Evolutionary conservation across 2,797 vertebrate species (phyloP), one percentile per base, ranked within the genome.

Genomic region (Notamacropus eugenii): DNA sequence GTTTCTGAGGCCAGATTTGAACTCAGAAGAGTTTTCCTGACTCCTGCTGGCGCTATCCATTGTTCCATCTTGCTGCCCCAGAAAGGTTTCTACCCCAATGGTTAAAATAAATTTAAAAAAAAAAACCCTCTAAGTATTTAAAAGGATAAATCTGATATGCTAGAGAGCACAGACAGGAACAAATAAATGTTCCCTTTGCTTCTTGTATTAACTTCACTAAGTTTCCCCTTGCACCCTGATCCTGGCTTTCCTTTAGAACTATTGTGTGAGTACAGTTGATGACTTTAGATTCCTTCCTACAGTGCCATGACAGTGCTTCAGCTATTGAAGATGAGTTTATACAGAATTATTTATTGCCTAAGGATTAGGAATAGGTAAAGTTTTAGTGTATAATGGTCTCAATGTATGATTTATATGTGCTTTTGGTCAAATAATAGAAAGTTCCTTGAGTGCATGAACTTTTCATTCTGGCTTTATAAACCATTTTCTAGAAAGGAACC

Each of bases 331-430:
- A 27, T 46, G 6, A 50, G 24, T 46, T 24, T 87, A 87, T 50
- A 3, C 67, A 82, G 19, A 40, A 22, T 82, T 82, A 82, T 82
- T 24, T 82, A 24, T 82, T 82, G n/a, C 19, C n/a, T 82, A n/a
- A 82, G 67, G 16, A 82, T 40, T 40, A 82, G 67, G 19, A 9
- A 24, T 46, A 82, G n/a, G 34, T 4, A 22, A 34, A 67, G 34
- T 95, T 96, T 96, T 82, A 90, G 19, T 92, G n/a, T 90, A 82
- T 40, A 90, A n/a, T 94, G 29, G 56, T 91, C 19, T 90, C 3
- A 94, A 46, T n/a, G 11, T 93, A 52, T 90, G 82, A 55, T 5
- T 91, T 54, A 29, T 87, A 14, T 59, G 0, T 62, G 16, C 56
- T 97, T 54, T 92, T 67, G n/a, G n/a, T 62, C 74, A 92, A 90